Evolutionary conservation across 2,797 vertebrate species (phyloP).

Genomic region (Leuciscus waleckii): DNA sequence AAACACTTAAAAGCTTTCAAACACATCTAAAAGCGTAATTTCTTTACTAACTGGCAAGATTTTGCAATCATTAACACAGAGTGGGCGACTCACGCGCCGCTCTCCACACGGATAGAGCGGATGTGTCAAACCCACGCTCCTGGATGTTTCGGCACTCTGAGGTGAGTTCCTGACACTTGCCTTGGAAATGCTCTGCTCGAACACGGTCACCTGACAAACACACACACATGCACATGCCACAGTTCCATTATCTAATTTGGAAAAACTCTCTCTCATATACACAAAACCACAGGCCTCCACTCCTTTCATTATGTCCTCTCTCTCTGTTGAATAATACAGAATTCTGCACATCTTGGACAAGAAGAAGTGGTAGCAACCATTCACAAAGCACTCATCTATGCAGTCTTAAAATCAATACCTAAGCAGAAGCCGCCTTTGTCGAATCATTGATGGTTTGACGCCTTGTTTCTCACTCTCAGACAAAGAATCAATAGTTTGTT

Average conservation of each 20-base stretch:
- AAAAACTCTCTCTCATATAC: neutral
- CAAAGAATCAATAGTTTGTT: constrained; percentile 21
- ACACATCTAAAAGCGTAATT: neutral
- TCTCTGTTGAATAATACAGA: neutral
- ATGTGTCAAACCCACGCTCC: constrained; percentile 76
- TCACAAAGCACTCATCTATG: neutral
- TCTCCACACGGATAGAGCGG: constrained; percentile 76
- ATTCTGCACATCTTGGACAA: neutral
- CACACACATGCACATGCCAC: constrained; percentile 21
- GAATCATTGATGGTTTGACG: constrained; percentile 8
- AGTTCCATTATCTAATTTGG: constrained; percentile 6
- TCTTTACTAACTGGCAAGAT: constrained; percentile 15
- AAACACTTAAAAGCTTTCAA: neutral
- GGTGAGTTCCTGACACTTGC: constrained; percentile 73
- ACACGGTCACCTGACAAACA: constrained; percentile 70
- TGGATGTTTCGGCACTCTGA: constrained; percentile 76
- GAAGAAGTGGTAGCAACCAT: neutral
- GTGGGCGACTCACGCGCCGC: constrained; percentile 76
- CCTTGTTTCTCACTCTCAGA: constrained; percentile 11
- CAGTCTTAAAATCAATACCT: constrained; percentile 15
- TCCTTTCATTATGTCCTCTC: neutral
- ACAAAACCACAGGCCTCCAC: neutral
- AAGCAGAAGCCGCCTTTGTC: constrained; percentile 4
- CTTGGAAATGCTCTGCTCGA: constrained; percentile 76
- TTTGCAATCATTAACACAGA: constrained; percentile 59